Conservation (phyloP, 2,797 vertebrate species). For the Scomberomorus guttatus region DNA sequence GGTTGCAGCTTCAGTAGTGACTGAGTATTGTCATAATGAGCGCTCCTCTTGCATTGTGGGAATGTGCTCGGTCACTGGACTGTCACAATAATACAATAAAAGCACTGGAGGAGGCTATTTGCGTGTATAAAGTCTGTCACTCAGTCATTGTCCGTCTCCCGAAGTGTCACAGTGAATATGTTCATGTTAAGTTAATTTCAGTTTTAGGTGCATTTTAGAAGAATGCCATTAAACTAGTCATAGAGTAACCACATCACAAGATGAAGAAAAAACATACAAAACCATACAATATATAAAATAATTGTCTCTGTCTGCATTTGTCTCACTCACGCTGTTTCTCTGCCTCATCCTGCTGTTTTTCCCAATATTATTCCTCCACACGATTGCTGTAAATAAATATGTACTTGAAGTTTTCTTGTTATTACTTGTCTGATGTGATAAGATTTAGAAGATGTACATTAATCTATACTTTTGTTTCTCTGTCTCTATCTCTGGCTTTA, state of each 20-base stretch:
- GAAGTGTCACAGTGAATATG: not conserved
- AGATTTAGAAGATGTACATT: constrained; percentile 38
- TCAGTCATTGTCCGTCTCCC: not conserved
- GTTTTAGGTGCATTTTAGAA: not conserved
- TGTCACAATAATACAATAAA: not conserved
- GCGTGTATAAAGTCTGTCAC: not conserved
- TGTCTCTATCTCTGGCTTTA: constrained; percentile 39
- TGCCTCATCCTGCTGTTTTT: not conserved
- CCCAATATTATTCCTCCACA: not conserved
- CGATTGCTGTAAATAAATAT: constrained; percentile 16
- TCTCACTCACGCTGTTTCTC: not conserved
- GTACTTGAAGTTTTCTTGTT: constrained; percentile 22
- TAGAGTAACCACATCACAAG: not conserved
- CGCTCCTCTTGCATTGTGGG: not conserved
- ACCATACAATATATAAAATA: not conserved
- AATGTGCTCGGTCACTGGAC: not conserved
- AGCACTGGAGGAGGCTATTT: not conserved
- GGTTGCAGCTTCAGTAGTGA: not conserved
- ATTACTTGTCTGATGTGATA: constrained; percentile 25
- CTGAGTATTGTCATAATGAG: not conserved
- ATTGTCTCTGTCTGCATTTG: not conserved
- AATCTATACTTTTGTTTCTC: constrained; percentile 41
- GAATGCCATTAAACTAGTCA: not conserved
- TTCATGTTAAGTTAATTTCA: not conserved
- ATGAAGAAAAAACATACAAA: not conserved